These are phyloP conservation scores for Drosophila leontia DNA, from an alignment of 1,140 invertebrate genomes.

Conservation along the genomic window DNA sequence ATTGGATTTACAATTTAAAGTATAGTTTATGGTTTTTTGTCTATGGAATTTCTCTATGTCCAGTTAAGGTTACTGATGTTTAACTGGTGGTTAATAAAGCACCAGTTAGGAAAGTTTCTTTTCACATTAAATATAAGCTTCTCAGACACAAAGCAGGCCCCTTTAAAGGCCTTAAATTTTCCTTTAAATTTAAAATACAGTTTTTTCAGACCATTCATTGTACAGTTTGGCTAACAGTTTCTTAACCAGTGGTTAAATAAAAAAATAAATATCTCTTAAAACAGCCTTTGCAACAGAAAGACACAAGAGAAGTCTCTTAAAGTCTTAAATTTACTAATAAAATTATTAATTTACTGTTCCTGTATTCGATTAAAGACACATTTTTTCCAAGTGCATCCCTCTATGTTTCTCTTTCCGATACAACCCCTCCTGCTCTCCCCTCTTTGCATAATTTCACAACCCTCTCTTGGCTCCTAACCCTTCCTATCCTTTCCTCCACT, in stretches of 20 bases:
- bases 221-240: too few relatives aligned
- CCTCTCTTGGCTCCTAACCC: conserved; percentile 8
- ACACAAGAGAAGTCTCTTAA: neutral
- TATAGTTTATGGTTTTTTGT: neutral
- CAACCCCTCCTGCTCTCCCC: neutral
- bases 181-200: too few relatives aligned
- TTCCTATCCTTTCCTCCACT: conserved; percentile 1
- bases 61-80: neutral
- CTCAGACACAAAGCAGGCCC: too few relatives aligned
- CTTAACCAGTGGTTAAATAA: too few relatives aligned
- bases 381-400: neutral
- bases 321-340: neutral
- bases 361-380: neutral
- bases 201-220: too few relatives aligned
- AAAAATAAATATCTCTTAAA: too few relatives aligned
- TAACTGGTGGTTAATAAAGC: too few relatives aligned
- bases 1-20: neutral
- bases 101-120: too few relatives aligned
- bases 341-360: too few relatives aligned
- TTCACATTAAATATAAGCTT: too few relatives aligned
- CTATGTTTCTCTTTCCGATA: neutral
- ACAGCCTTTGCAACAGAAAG: neutral
- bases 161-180: too few relatives aligned
- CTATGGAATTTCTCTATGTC: too few relatives aligned
- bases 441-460: conserved; percentile 5